Evolutionary conservation across 2,797 vertebrate species (phyloP).

Genomic region (Lophius americanus): DNA sequence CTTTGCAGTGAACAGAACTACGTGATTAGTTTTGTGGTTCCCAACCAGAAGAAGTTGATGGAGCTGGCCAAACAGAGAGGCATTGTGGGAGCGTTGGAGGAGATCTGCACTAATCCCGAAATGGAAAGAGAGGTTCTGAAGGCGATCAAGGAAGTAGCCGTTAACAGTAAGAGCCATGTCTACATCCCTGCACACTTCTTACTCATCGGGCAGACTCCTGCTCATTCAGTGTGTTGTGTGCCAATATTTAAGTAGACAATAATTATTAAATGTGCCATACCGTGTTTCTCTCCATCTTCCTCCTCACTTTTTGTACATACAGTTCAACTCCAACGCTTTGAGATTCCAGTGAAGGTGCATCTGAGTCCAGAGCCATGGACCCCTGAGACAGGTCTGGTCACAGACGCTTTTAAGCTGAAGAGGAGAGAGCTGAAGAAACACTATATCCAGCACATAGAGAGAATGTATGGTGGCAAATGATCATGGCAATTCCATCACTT

Average conservation of each 20-base stretch:
- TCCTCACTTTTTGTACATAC: conserved; percentile 8
- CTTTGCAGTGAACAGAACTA: conserved; percentile 92
- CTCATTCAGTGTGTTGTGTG: neutral
- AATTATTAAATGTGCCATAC: neutral
- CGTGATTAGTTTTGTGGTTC: conserved; percentile 98
- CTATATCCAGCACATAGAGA: conserved; percentile 95
- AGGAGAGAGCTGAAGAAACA: conserved; percentile 97
- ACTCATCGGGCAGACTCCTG: too few relatives aligned
- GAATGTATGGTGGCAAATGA: conserved; percentile 98
- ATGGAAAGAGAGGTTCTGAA: conserved; percentile 93
- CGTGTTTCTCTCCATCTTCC: neutral
- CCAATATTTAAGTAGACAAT: neutral
- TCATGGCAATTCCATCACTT: neutral
- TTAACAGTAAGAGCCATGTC: conserved; percentile 85
- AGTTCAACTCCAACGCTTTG: conserved; percentile 97
- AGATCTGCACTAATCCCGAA: conserved; percentile 91
- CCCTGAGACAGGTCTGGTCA: conserved; percentile 95
- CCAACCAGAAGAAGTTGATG: conserved; percentile 93
- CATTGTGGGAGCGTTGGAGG: conserved; percentile 88
- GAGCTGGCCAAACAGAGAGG: conserved; percentile 88
- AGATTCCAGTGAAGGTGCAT: conserved; percentile 94
- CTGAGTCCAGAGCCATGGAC: conserved; percentile 98
- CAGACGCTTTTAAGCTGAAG: conserved; percentile 98
- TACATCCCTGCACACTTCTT: too few relatives aligned
- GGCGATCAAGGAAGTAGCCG: conserved; percentile 91